Conservation (phyloP, 2,888 invertebrate species). For the Scaptomyza flava region DNA sequence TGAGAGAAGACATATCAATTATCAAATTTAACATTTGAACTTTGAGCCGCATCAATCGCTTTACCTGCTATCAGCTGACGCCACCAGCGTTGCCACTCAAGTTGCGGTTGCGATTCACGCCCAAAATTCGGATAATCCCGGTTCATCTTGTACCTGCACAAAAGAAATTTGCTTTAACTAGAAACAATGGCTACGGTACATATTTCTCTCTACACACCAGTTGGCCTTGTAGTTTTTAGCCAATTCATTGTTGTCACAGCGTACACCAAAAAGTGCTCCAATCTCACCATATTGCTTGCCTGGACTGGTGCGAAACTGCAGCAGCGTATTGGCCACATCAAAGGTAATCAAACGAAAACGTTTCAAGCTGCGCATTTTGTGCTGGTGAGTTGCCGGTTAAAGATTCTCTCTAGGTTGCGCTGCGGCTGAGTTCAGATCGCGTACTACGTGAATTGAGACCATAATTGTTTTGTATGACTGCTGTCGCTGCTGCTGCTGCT, state of each 20-base stretch:
- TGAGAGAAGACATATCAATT: slow-evolving; percentile 5
- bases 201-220: slow-evolving; percentile 84
- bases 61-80: slow-evolving; percentile 84
- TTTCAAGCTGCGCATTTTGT: slow-evolving; percentile 78
- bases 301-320: slow-evolving; percentile 89
- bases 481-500: slow-evolving; percentile 20
- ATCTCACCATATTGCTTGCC: slow-evolving; percentile 90
- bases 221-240: slow-evolving; percentile 88
- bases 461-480: slow-evolving; percentile 61
- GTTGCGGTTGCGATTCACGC: slow-evolving; percentile 85
- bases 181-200: not conserved
- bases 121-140: slow-evolving; percentile 93
- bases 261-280: slow-evolving; percentile 89
- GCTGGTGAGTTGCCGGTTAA: slow-evolving; percentile 1
- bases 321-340: slow-evolving; percentile 94
- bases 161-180: not conserved
- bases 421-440: slow-evolving; percentile 47
- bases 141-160: slow-evolving; percentile 85
- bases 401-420: slow-evolving; percentile 1
- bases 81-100: slow-evolving; percentile 95
- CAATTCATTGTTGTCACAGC: slow-evolving; percentile 86
- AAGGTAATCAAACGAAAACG: slow-evolving; percentile 89
- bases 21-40: slow-evolving; percentile 28
- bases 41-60: slow-evolving; percentile 35
- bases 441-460: slow-evolving; percentile 60